Conservation (phyloP, 2,888 invertebrate genomes). For the Rhamphomyia laevipes region DNA sequence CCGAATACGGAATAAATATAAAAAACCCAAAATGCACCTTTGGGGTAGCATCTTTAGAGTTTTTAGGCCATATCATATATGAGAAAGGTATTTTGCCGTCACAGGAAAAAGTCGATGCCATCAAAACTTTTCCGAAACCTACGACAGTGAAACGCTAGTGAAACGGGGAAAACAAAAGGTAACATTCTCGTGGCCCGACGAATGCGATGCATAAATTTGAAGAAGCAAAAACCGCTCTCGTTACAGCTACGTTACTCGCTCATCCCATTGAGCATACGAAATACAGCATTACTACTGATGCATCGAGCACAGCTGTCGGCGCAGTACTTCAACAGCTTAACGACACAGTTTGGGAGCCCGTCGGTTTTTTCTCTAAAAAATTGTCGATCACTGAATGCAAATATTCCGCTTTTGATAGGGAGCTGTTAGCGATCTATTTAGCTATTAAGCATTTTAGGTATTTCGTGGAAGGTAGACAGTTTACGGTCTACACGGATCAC, state of each 20-base stretch:
- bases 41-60: neutral
- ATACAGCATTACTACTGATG: slow-evolving; percentile 8
- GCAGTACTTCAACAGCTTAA: slow-evolving; percentile 27
- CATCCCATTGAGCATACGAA: neutral
- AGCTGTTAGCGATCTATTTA: slow-evolving; percentile 29
- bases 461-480: slow-evolving; percentile 26
- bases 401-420: slow-evolving; percentile 30
- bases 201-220: neutral
- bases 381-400: slow-evolving; percentile 22
- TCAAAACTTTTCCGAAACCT: neutral
- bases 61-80: neutral
- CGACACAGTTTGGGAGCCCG: slow-evolving; percentile 22
- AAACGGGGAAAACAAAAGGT: neutral
- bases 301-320: slow-evolving; percentile 29
- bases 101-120: slow-evolving; percentile 2
- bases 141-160: neutral
- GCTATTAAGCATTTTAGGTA: slow-evolving; percentile 26
- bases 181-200: neutral
- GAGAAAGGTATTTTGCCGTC: slow-evolving; percentile 2
- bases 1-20: slow-evolving; percentile 14
- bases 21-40: slow-evolving; percentile 10
- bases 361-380: slow-evolving; percentile 28
- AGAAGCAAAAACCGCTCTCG: neutral
- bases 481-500: slow-evolving; percentile 10
- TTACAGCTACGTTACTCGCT: neutral